Conservation (phyloP, 2,797 vertebrate genomes). For the Intellagama lesueurii region DNA sequence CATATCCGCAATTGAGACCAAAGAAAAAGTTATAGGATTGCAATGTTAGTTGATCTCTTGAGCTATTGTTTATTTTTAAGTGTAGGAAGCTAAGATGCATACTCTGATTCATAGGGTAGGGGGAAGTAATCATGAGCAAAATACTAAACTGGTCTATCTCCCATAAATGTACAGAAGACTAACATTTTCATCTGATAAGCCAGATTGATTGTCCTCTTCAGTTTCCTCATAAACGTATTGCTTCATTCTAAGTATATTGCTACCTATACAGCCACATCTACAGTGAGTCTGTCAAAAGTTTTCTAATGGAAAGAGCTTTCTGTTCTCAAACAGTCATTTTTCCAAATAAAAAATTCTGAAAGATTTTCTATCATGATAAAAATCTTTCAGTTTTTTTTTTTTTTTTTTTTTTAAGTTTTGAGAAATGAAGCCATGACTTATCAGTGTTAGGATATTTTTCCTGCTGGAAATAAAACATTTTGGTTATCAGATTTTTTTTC, state of each 20-base stretch:
- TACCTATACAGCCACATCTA: slow-evolving; percentile 44
- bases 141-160: slow-evolving; percentile 61
- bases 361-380: slow-evolving; percentile 38
- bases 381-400: slow-evolving; percentile 26
- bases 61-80: slow-evolving; percentile 57
- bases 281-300: slow-evolving; percentile 34
- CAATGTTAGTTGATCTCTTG: slow-evolving; percentile 39
- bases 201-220: slow-evolving; percentile 61
- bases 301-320: slow-evolving; percentile 32
- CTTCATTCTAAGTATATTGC: slow-evolving; percentile 70
- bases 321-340: slow-evolving; percentile 33
- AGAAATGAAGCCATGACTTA: slow-evolving; percentile 33
- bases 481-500: slow-evolving; percentile 33
- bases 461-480: slow-evolving; percentile 18
- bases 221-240: slow-evolving; percentile 39
- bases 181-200: slow-evolving; percentile 62
- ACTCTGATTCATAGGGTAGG: slow-evolving; percentile 56
- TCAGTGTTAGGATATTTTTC: slow-evolving; percentile 8
- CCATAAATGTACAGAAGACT: slow-evolving; percentile 50
- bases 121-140: slow-evolving; percentile 52
- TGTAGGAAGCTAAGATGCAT: slow-evolving; percentile 59
- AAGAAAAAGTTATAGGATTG: not conserved
- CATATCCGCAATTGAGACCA: not conserved
- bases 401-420: slow-evolving; percentile 16
- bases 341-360: slow-evolving; percentile 52